Evolutionary conservation across 1,140 invertebrate genomes (phyloP), one percentile per base, ranked within the genome.

Genomic region (Chironomus striatipennis): DNA sequence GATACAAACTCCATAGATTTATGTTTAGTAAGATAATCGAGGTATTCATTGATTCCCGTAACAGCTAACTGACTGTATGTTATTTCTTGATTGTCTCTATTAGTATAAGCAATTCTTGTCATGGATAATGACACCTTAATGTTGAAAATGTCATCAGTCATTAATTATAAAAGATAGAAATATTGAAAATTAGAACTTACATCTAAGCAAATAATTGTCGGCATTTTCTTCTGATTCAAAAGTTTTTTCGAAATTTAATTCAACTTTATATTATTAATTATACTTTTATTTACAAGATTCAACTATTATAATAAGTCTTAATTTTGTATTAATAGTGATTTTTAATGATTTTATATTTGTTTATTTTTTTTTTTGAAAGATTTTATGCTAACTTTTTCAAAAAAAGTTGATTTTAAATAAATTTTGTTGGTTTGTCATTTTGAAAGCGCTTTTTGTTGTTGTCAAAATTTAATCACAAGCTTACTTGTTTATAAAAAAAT

Each of bases 1-100:
- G 95, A 87, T 9, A 94, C 90, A 85, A 96, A 96, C 84, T 98
- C 96, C 73, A 98, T 80, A 85, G 93, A 96, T 10, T 90, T 91
- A 80, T 95, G 90, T 1, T 85, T 79, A 77, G 89, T 86, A 74
- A 98, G 85, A 82, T 94, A 91, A 84, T 98, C 93, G 43, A 98
- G 83, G 75, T 98, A 86, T 65, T 88, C 86, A 80, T 92, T 93
- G 75, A 98, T 90, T 67, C 94, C 96, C 75, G 92, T 88, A 47
- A 92, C 82, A 8, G 94, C 95, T 75, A 97, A 85, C 77, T 92
- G 87, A 77, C 90, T 87, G 73, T 89, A 85, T 0, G 88, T 87
- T 72, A 87, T 85, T 76, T 87, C 87, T 75, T 74, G 78, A 73
- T 84, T 82, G 73, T 84, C 84, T 75, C 84, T 86, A 75, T 87